A percentile compares a stretch with the other conserved stretches of the same genome.
Evolutionary conservation across 2,888 invertebrate species (phyloP).

Genomic region (Prosopocoilus inquinatus): DNA sequence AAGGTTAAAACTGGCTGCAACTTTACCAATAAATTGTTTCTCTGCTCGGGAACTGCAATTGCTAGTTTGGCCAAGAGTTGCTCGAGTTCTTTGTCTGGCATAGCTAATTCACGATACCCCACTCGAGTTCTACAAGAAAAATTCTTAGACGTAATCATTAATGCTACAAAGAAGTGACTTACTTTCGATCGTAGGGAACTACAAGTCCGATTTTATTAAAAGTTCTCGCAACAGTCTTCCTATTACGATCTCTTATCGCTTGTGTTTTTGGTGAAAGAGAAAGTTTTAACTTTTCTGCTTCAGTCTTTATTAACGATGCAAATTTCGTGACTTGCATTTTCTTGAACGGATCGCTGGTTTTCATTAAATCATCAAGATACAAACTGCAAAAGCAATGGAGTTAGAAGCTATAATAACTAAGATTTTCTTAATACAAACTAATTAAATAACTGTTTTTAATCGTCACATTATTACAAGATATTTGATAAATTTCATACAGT

Average conservation of each 20-base stretch:
- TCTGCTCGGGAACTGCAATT: slow-evolving; percentile 60
- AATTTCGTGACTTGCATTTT: slow-evolving; percentile 59
- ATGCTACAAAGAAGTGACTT: slow-evolving; percentile 22
- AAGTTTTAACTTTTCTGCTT: slow-evolving; percentile 61
- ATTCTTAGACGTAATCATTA: neutral
- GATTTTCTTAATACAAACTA: no score
- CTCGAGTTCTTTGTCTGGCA: slow-evolving; percentile 55
- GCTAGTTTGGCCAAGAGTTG: slow-evolving; percentile 66
- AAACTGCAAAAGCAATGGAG: slow-evolving; percentile 39
- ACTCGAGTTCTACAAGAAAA: slow-evolving; percentile 58
- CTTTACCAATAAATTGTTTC: slow-evolving; percentile 61
- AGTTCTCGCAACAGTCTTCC: slow-evolving; percentile 65
- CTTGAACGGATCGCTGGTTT: slow-evolving; percentile 61
- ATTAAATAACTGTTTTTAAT: no score
- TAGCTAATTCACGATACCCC: slow-evolving; percentile 71
- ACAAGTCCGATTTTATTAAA: slow-evolving; percentile 82
- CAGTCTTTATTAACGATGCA: slow-evolving; percentile 61
- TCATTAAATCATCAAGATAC: slow-evolving; percentile 59
- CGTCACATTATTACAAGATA: no score
- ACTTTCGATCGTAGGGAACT: slow-evolving; percentile 78
- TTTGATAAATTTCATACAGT: no score
- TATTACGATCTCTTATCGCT: slow-evolving; percentile 61
- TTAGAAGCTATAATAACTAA: no score
- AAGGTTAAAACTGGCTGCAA: slow-evolving; percentile 80
- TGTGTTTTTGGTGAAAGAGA: slow-evolving; percentile 58